Percentiles rank a stretch among this genome's conserved stretches.
Evolutionary conservation across 2,797 vertebrate genomes (phyloP).

Genomic region (Molossus molossus): DNA sequence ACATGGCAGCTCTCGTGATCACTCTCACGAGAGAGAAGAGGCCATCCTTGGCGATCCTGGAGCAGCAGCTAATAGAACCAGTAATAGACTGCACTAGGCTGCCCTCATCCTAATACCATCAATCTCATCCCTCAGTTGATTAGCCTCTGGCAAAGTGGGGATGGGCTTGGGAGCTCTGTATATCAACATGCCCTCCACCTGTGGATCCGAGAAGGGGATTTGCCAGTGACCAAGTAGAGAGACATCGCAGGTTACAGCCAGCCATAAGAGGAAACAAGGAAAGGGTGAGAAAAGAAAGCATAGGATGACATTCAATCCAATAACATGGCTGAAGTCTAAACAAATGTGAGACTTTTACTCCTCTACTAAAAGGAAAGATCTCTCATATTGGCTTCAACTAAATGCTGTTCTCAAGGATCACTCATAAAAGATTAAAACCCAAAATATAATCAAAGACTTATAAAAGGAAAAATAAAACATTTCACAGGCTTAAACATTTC

Average conservation of each 20-base stretch:
- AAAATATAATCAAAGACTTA: conserved; percentile 39
- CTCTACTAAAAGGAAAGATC: background rate
- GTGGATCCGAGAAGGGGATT: background rate
- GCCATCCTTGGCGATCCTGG: background rate
- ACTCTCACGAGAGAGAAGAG: background rate
- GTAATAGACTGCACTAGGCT: background rate
- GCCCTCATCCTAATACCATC: background rate
- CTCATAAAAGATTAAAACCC: conserved; percentile 19
- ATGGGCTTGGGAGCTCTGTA: no score
- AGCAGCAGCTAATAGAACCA: background rate
- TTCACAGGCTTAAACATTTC: background rate
- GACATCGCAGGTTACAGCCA: background rate
- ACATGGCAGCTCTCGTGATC: background rate
- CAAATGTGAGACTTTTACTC: background rate
- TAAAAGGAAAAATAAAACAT: conserved; percentile 42
- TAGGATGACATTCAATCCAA: background rate
- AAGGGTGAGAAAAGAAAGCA: background rate
- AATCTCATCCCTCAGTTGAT: background rate
- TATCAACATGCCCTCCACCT: background rate
- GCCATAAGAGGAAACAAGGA: background rate
- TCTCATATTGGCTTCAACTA: background rate
- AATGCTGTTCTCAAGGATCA: background rate
- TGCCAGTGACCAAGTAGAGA: background rate
- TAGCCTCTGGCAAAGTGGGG: background rate
- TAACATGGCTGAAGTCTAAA: background rate